phyloP scores from a whole-genome alignment of 2,113 vertebrate genomes.

The Hemiscyllium ocellatum region DNA sequence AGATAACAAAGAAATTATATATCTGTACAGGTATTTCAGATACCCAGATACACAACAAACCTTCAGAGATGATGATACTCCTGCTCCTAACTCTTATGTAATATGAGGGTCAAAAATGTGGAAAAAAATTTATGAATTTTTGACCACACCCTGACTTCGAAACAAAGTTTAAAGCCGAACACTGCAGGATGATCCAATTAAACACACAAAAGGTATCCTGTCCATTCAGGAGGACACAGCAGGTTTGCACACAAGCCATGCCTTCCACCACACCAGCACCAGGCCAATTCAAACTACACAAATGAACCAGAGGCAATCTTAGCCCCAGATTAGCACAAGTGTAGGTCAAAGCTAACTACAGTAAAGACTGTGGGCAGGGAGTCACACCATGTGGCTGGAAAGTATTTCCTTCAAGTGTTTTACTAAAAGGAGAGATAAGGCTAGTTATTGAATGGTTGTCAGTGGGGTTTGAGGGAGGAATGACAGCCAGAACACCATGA shows the following conservation, averaged over 20 bases:
- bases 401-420: background rate
- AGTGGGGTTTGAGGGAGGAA: background rate
- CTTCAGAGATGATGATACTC: background rate
- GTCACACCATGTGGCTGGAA: background rate
- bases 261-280: background rate
- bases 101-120: background rate
- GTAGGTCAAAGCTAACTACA: background rate
- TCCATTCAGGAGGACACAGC: background rate
- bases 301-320: background rate
- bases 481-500: background rate
- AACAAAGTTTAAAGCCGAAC: background rate
- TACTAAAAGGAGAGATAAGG: background rate
- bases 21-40: background rate
- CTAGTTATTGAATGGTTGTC: background rate
- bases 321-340: background rate
- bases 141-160: background rate
- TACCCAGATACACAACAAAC: background rate
- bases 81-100: background rate
- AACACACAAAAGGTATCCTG: background rate
- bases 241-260: background rate
- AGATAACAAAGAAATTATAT: background rate
- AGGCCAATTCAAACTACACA: background rate
- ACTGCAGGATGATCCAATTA: background rate
- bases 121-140: background rate
- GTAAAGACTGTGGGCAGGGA: background rate